Conservation (phyloP, 2,113 vertebrate species). For the Rhagologus leucostigma region DNA sequence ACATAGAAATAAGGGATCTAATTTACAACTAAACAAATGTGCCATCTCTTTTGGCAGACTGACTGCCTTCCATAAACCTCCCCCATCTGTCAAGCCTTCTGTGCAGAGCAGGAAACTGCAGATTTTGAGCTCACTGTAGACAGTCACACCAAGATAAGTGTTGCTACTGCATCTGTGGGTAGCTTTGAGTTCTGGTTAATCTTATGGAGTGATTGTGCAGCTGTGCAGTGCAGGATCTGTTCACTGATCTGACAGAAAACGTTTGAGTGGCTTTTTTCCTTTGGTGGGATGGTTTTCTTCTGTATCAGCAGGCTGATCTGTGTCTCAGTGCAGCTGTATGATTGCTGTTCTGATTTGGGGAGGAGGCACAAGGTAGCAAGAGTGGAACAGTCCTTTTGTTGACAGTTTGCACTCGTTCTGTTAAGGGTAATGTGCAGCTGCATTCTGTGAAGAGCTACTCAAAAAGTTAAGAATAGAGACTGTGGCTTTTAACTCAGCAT, state of each 20-base stretch:
- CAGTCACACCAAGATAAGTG: neutral
- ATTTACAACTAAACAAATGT: neutral
- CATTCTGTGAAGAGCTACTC: neutral
- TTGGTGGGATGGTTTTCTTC: neutral
- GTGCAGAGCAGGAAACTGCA: conserved; percentile 17
- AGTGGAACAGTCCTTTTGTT: neutral
- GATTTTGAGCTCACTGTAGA: neutral
- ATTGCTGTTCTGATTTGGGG: neutral
- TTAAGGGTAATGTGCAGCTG: neutral
- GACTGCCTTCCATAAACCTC: neutral
- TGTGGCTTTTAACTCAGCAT: neutral
- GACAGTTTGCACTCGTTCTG: neutral
- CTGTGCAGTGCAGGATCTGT: neutral
- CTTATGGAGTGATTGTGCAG: neutral
- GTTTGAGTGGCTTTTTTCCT: neutral
- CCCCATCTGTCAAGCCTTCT: conserved; percentile 28
- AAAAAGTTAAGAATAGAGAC: neutral
- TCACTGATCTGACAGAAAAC: neutral
- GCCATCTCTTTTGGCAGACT: neutral
- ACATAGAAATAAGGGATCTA: neutral
- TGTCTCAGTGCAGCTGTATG: neutral
- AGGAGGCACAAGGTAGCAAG: neutral
- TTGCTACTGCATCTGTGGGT: neutral
- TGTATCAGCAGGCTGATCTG: neutral
- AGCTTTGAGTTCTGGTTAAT: neutral